A percentile compares a stretch with the other conserved stretches of the same genome.
Evolutionary conservation across 1,140 invertebrate species (phyloP).

Genomic region (Anthonomus grandis): DNA sequence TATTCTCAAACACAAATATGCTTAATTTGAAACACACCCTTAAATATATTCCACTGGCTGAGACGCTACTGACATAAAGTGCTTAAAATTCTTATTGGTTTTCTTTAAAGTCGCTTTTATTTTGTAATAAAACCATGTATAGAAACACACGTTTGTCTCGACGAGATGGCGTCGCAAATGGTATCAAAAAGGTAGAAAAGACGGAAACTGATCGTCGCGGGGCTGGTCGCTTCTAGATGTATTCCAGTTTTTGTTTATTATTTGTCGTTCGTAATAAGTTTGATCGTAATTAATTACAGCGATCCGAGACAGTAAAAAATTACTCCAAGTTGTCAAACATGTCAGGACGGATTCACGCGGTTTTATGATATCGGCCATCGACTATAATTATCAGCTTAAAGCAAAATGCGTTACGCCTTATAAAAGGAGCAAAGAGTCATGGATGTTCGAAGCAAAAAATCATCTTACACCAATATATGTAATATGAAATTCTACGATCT

Average conservation of each 20-base stretch:
- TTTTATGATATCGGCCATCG: no score
- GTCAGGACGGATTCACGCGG: no score
- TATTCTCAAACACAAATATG: no score
- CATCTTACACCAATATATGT: no score
- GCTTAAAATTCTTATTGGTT: conserved; percentile 16
- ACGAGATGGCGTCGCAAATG: conserved; percentile 16
- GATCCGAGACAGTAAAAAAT: no score
- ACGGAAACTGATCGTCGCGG: conserved; percentile 4
- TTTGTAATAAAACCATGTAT: conserved; percentile 24
- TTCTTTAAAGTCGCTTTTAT: conserved; percentile 14
- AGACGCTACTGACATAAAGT: conserved; percentile 1
- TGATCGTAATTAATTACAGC: conserved; percentile 11
- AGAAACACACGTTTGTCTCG: conserved; percentile 14
- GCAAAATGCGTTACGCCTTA: no score
- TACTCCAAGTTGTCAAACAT: no score
- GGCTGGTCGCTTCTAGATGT: conserved; percentile 8
- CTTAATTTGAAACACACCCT: no score
- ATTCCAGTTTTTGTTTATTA: conserved; percentile 8
- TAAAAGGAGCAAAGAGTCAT: no score
- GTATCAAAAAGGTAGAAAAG: conserved; percentile 15
- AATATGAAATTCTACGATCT: no score
- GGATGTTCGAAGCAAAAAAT: no score
- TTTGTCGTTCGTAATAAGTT: neutral
- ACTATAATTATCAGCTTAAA: no score
- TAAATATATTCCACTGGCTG: neutral